Base-by-base conservation (phyloP, 2,113 vertebrate species). In the Oenanthe melanoleuca region DNA sequence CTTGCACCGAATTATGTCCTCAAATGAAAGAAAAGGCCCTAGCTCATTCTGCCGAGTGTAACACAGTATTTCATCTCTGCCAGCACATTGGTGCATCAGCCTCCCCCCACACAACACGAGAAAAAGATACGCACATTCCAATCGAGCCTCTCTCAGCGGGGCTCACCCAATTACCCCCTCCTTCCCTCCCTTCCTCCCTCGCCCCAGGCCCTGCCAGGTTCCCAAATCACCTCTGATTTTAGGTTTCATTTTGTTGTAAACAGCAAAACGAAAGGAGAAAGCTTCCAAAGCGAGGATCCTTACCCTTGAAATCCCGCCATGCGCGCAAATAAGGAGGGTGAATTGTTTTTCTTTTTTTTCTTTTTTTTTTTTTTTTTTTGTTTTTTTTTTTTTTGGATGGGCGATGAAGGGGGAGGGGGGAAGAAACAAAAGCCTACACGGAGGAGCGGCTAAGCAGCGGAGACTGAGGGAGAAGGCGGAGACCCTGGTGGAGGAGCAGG, bases 271-370 rank as follows among this genome's bases (percentile, higher is more conserved):
- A 94, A 94, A 94, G 80, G 86, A 90, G 60, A 96, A 97, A 89
- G 94, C 95, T 80, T 80, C 72, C 92, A 95, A 95, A 96, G 56
- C 63, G 21, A 96, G 94, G 88, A 95, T 96, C 64, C 96, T 94
- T 97, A 96, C 94, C 91, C 95, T 96, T 92, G 78, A 95, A 94
- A 97, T 96, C 91, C 83, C 94, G 81, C 91, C 95, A 95, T 96
- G 81, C 90, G 91, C 44, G 84, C 89, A 95, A 72, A 86, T 72
- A 86, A 86, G 82, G 49, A 96, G 67, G 53, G 85, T 74, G 81
- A 97, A 89, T 11, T 89, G 88, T 50, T 92, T 91, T 95, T 92
- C 80, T 59, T 78, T 5, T 31, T 2, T 28, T 14, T 33, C 44
- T 42, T 28, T 31, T 31, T 24, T 70, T 85, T 89, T 93, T 82